These are phyloP conservation scores for Aphidius colemani DNA, from an alignment of 2,888 invertebrate genomes.

Conservation along the genomic window DNA sequence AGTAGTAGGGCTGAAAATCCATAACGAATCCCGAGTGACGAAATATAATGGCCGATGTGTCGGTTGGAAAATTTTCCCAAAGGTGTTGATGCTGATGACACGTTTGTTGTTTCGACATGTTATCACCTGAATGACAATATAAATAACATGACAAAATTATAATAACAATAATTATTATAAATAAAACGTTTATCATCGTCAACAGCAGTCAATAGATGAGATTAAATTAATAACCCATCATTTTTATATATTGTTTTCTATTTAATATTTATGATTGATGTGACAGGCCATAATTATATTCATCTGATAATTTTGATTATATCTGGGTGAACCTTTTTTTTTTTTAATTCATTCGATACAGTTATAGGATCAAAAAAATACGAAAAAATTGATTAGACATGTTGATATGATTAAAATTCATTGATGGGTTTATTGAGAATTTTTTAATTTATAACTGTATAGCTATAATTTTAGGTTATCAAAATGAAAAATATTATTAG, in stretches of 20 bases:
- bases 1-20: conserved; percentile 10
- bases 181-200: conserved; percentile 2
- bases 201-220: conserved; percentile 16
- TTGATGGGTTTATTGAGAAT: too few relatives aligned
- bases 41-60: neutral
- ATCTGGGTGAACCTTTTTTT: too few relatives aligned
- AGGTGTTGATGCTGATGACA: neutral
- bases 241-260: conserved; percentile 7
- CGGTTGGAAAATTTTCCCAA: neutral
- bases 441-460: too few relatives aligned
- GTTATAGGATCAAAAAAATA: too few relatives aligned
- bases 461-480: too few relatives aligned
- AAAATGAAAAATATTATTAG: neutral
- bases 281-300: conserved; percentile 4
- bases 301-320: too few relatives aligned
- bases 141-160: too few relatives aligned
- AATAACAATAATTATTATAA: neutral
- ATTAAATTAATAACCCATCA: conserved; percentile 19
- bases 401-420: too few relatives aligned
- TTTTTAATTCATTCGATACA: too few relatives aligned
- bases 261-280: conserved; percentile 12
- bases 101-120: neutral
- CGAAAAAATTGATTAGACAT: too few relatives aligned
- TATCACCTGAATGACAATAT: too few relatives aligned
- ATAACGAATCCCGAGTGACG: conserved; percentile 10